phyloP scores from a whole-genome alignment of 1,140 invertebrate species.

The Leptopilina clavipes region DNA sequence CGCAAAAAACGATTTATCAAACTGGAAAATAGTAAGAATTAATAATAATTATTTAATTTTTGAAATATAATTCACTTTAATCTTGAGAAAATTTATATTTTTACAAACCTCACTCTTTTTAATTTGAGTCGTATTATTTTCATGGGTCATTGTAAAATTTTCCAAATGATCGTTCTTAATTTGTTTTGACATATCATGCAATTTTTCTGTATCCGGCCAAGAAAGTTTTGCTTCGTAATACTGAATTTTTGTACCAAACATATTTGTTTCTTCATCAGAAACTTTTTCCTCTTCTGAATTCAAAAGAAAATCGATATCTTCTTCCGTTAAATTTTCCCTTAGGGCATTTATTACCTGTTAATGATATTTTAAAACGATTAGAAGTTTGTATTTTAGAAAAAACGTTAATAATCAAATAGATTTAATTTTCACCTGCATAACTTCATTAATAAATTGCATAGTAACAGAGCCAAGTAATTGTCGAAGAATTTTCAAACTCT shows the following conservation, averaged over 20 bases:
- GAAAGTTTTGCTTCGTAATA: conserved; percentile 56
- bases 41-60: no score
- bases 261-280: conserved; percentile 39
- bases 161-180: conserved; percentile 49
- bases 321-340: conserved; percentile 53
- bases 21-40: conserved; percentile 71
- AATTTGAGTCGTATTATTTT: conserved; percentile 41
- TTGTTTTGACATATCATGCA: conserved; percentile 59
- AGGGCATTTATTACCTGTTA: conserved; percentile 67
- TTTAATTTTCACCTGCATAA: conserved; percentile 72
- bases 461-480: conserved; percentile 76
- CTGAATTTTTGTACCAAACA: conserved; percentile 62
- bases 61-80: no score
- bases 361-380: no score
- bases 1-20: conserved; percentile 76
- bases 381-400: no score
- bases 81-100: no score
- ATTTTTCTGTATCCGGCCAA: conserved; percentile 62
- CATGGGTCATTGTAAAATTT: conserved; percentile 62
- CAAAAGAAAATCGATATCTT: conserved; percentile 56
- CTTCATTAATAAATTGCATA: conserved; percentile 72
- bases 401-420: not conserved
- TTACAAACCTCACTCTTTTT: conserved; percentile 70
- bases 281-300: conserved; percentile 43
- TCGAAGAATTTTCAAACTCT: conserved; percentile 74